These are phyloP conservation scores for Siphlonurus alternatus DNA, from an alignment of 2,888 invertebrate genomes.

Conservation along the genomic window DNA sequence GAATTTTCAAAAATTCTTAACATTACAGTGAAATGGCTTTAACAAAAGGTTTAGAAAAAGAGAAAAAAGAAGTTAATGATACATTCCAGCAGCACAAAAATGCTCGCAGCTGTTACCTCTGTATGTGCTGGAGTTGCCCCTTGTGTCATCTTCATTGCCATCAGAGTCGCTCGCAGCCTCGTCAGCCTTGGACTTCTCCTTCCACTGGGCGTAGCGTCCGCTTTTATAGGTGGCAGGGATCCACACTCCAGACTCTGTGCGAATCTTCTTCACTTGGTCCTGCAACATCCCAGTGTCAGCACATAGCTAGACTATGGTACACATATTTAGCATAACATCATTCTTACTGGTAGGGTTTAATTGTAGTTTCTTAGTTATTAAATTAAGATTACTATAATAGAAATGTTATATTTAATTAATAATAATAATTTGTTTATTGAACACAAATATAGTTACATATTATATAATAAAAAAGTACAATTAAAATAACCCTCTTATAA, in stretches of 20 bases:
- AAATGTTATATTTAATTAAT: no score
- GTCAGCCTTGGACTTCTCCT: conserved; percentile 47
- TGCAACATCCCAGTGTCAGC: conserved; percentile 19
- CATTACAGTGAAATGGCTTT: no score
- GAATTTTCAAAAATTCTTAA: no score
- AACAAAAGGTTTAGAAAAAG: no score
- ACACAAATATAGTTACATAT: no score
- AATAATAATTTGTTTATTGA: no score
- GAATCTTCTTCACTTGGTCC: conserved; percentile 59
- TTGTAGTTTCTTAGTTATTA: neutral
- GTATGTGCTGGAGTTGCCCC: no score
- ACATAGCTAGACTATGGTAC: conserved; percentile 4
- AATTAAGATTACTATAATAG: neutral
- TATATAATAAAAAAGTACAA: no score
- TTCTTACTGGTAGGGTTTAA: neutral
- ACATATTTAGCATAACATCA: conserved; percentile 1
- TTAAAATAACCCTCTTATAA: no score
- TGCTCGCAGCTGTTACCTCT: no score
- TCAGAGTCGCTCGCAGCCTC: conserved; percentile 25
- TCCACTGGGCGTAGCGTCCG: conserved; percentile 76
- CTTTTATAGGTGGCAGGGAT: conserved; percentile 90
- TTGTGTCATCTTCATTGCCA: conserved; percentile 32
- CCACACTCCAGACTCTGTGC: conserved; percentile 89
- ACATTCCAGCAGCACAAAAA: no score
- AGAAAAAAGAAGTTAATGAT: no score